These are phyloP conservation scores for Caenorhabditis sp. DNA, from an alignment of 2,888 invertebrate species.

Conservation along the genomic window DNA sequence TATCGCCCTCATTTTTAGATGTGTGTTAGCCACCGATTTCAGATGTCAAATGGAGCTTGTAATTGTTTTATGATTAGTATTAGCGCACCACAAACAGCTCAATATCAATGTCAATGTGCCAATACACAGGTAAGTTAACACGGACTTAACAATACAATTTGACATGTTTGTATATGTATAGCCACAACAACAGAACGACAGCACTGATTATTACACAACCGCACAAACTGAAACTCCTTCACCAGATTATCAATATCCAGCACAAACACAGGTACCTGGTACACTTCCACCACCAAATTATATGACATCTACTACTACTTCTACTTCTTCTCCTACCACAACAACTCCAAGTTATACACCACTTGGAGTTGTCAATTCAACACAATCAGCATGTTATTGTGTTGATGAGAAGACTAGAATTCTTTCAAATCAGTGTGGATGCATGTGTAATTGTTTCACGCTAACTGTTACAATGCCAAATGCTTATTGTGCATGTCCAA, in stretches of 20 bases:
- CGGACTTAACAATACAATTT: too few relatives aligned
- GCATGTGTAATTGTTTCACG: slow-evolving; percentile 48
- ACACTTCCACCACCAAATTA: slow-evolving; percentile 24
- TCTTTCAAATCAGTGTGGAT: slow-evolving; percentile 45
- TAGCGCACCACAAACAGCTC: slow-evolving; percentile 55
- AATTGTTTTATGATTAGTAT: slow-evolving; percentile 61
- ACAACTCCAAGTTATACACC: slow-evolving; percentile 2
- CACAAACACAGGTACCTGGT: slow-evolving; percentile 30
- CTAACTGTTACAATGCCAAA: slow-evolving; percentile 48
- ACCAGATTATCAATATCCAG: too few relatives aligned
- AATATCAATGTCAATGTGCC: slow-evolving; percentile 57
- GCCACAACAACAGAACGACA: too few relatives aligned
- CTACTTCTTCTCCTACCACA: slow-evolving; percentile 13
- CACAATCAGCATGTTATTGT: slow-evolving; percentile 48
- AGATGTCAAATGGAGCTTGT: slow-evolving; percentile 33
- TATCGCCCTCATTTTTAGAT: neutral
- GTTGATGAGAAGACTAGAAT: slow-evolving; percentile 38
- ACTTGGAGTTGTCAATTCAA: neutral
- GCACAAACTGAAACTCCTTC: too few relatives aligned
- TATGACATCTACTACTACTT: slow-evolving; percentile 7
- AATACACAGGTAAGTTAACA: slow-evolving; percentile 9
- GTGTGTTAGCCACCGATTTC: too few relatives aligned
- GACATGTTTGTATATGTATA: too few relatives aligned
- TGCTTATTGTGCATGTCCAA: slow-evolving; percentile 53
- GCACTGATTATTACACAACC: too few relatives aligned